phyloP scores from a whole-genome alignment of 2,888 invertebrate genomes.

The Drosophila mimica region DNA sequence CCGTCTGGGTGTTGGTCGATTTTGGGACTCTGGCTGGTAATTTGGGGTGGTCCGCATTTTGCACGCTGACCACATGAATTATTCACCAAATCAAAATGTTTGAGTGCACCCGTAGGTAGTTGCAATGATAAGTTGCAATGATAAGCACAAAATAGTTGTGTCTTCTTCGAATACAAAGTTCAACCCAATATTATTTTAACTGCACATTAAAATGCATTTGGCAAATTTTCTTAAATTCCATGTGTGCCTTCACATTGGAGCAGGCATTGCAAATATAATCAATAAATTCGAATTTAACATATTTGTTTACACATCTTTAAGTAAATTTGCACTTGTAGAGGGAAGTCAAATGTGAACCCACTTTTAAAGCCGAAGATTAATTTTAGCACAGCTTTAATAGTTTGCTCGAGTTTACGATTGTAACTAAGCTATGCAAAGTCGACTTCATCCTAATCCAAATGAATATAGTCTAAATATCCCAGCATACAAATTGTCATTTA shows the following conservation, averaged over 20 bases:
- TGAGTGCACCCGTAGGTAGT: constrained; percentile 15
- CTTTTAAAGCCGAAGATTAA: background rate
- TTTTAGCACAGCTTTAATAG: background rate
- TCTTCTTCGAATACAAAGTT: background rate
- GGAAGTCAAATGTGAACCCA: background rate
- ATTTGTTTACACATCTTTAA: background rate
- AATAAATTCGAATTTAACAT: background rate
- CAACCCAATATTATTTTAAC: constrained; percentile 11
- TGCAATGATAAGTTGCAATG: constrained; percentile 31
- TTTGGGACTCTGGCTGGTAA: background rate
- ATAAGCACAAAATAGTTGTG: constrained; percentile 31
- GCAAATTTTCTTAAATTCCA: no score
- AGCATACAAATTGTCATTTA: background rate
- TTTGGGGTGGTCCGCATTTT: background rate
- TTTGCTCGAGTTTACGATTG: background rate
- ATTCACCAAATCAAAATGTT: constrained; percentile 45
- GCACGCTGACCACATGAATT: constrained; percentile 54
- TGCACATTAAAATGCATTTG: constrained; percentile 11
- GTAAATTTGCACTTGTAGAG: background rate
- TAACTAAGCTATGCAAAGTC: background rate
- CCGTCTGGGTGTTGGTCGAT: constrained; percentile 1
- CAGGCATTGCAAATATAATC: background rate
- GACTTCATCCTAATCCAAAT: background rate
- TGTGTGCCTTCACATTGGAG: background rate
- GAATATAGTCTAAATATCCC: background rate